Conservation (phyloP, 2,888 invertebrate species). For the Tipula helvola region DNA sequence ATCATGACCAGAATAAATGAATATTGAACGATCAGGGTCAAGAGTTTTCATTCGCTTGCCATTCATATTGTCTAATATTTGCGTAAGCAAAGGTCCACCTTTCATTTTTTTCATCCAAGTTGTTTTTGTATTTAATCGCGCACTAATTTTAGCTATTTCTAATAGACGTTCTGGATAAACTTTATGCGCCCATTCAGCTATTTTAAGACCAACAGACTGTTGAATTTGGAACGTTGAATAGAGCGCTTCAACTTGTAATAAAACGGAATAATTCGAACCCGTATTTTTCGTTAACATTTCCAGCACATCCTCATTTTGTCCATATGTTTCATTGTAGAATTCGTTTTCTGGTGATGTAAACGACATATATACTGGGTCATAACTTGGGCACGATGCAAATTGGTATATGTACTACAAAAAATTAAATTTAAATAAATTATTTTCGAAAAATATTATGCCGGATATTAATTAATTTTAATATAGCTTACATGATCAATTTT, state of each 20-base stretch:
- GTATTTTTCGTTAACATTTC: background rate
- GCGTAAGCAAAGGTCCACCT: constrained; percentile 43
- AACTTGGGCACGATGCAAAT: constrained; percentile 42
- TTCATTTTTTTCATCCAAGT: background rate
- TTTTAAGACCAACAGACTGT: background rate
- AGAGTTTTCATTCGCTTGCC: constrained; percentile 36
- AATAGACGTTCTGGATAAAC: background rate
- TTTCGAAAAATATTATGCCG: background rate
- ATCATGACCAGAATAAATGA: constrained; percentile 71
- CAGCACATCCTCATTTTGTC: background rate
- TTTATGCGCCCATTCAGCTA: background rate
- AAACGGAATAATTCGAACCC: background rate
- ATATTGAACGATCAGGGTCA: constrained; percentile 40
- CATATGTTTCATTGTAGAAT: background rate
- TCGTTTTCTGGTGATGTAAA: background rate
- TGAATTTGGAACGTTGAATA: background rate
- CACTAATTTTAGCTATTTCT: background rate
- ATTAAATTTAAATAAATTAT: background rate
- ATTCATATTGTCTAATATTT: constrained; percentile 51
- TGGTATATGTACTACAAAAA: constrained; percentile 28
- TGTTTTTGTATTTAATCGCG: background rate
- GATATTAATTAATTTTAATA: background rate
- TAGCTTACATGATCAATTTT: constrained; percentile 54
- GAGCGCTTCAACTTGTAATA: background rate
- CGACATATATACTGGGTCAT: constrained; percentile 32